A percentile compares a stretch with the other conserved stretches of the same genome.
phyloP scores from a whole-genome alignment of 2,888 invertebrate genomes.

The Micoletzkya japonica region DNA sequence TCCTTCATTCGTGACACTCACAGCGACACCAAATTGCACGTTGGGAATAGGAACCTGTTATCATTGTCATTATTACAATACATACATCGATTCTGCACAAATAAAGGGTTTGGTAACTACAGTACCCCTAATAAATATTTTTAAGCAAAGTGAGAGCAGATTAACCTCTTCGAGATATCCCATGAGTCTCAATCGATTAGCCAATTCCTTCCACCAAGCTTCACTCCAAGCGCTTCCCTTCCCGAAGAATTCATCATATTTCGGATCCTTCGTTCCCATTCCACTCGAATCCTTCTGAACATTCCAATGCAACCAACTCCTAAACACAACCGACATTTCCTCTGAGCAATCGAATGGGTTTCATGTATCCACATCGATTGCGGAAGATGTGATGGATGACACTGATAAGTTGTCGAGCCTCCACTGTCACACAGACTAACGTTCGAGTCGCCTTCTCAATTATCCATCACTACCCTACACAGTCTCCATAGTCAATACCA shows the following conservation, averaged over 20 bases:
- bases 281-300: too few species aligned
- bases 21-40: too few species aligned
- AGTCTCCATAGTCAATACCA: too few species aligned
- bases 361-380: constrained; percentile 43
- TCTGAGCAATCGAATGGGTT: constrained; percentile 47
- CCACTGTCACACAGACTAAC: constrained; percentile 35
- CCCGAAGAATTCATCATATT: constrained; percentile 28
- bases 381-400: constrained; percentile 40
- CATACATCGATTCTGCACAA: too few species aligned
- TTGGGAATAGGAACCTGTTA: too few species aligned
- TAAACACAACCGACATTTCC: constrained; percentile 35
- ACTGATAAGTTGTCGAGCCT: constrained; percentile 39
- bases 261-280: background rate
- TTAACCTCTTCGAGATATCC: constrained; percentile 17
- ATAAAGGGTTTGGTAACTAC: too few species aligned
- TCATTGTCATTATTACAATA: too few species aligned
- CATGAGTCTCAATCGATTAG: constrained; percentile 31
- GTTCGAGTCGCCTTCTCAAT: background rate
- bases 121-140: too few species aligned
- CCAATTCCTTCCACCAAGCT: constrained; percentile 37
- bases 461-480: too few species aligned
- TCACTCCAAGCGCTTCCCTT: constrained; percentile 32
- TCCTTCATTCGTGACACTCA: too few species aligned
- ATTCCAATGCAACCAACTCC: constrained; percentile 7
- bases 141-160: too few species aligned